Base-by-base conservation (phyloP, 2,797 vertebrate genomes). In the Molothrus aeneus region DNA sequence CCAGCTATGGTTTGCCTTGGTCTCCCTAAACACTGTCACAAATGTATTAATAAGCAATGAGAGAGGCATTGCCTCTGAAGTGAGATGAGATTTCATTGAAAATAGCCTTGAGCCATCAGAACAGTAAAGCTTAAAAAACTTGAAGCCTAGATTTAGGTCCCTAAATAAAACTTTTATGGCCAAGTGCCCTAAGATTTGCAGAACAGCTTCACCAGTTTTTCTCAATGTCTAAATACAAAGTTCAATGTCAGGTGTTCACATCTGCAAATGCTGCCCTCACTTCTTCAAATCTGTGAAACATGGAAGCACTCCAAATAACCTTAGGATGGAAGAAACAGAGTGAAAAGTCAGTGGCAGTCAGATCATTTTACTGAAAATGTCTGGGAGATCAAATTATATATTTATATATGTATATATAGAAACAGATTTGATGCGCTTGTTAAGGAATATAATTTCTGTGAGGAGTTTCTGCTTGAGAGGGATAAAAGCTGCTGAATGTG, bases 281-380 rank as follows among this genome's bases (percentile, higher is more conserved):
- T 75, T 64, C 54, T 48, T 57, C 63, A 79, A 81, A 80, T 13
- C 60, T 0, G 3, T 21, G 77, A 90, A 63, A 63, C 51, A 83
- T 77, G 69, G 79, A 93, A 83, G n/a, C 6, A 32, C 31, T 90
- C 91, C 79, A 87, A 47, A 78, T 51, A 80, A 69, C 19, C 56
- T 69, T 18, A 79, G 51, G 90, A 84, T 80, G 79, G 65, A 59
- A 88, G 91, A 90, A 92, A 68, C 31, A 53, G 43, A 89, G 79
- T 77, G 82, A 96, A 92, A 95, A 85, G 82, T 69, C 94, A 90
- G 61, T 57, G 64, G 45, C 80, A 91, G 81, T 40, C 90, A 90
- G 70, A 88, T 94, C 56, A 34, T 91, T 95, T 95, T 70, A 79
- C 88, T 60, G 83, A 84, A 88, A 59, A 53, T 22, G 24, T 80